These are phyloP conservation scores for Alosa alosa DNA, from an alignment of 2,113 vertebrate genomes.

Conservation along the genomic window DNA sequence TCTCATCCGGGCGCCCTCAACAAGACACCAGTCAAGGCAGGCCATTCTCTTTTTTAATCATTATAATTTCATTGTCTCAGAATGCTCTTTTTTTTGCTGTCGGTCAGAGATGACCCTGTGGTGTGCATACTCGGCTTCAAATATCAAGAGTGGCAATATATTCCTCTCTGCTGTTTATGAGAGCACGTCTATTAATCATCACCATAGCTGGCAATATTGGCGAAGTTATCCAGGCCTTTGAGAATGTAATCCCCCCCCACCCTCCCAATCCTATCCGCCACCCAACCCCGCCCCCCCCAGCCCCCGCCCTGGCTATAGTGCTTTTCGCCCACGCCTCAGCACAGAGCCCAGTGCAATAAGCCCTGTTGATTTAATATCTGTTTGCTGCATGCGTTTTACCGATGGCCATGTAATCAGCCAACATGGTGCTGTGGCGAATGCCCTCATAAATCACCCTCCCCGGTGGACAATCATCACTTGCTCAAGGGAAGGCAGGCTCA, in stretches of 20 bases:
- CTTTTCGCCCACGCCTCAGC: constrained; percentile 40
- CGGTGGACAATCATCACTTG: constrained; percentile 58
- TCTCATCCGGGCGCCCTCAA: constrained; percentile 27
- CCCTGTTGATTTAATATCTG: constrained; percentile 67
- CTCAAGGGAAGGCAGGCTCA: constrained; percentile 46
- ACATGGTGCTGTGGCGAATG: constrained; percentile 51
- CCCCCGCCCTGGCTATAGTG: constrained; percentile 50
- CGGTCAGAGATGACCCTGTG: neutral
- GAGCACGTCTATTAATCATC: constrained; percentile 63
- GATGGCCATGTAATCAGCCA: constrained; percentile 64
- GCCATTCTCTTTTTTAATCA: neutral
- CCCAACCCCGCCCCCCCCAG: constrained; percentile 37
- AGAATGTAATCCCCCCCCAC: constrained; percentile 56
- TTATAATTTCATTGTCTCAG: neutral
- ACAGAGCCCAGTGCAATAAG: constrained; percentile 58
- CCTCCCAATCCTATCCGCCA: constrained; percentile 38
- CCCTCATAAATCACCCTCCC: constrained; percentile 59
- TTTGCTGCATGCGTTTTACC: constrained; percentile 62
- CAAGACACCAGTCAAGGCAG: constrained; percentile 28
- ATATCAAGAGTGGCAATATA: constrained; percentile 35
- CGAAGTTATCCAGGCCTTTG: constrained; percentile 53
- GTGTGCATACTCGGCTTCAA: neutral
- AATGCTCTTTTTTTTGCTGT: neutral
- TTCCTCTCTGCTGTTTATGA: constrained; percentile 54
- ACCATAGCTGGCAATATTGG: constrained; percentile 42